Evolutionary conservation across 2,113 vertebrate genomes (phyloP).

Genomic region (Crotophaga sulcirostris): DNA sequence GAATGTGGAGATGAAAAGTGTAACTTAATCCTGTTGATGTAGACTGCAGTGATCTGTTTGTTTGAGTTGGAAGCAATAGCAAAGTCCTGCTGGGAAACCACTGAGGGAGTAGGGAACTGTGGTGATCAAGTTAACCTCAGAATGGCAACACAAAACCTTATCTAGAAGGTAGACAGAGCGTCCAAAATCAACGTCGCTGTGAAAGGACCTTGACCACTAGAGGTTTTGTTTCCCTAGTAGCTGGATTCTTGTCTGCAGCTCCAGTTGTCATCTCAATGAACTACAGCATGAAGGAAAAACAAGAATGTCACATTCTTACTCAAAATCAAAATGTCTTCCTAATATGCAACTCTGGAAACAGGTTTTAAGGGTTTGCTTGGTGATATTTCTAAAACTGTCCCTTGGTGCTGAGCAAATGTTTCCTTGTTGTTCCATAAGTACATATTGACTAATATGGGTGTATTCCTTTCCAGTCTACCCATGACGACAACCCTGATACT

Average conservation of each 20-base stretch:
- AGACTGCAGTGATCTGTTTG: neutral
- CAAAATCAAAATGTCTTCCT: neutral
- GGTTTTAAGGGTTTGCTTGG: neutral
- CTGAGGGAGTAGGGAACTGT: neutral
- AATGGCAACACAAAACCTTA: neutral
- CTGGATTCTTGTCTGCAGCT: neutral
- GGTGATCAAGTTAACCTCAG: neutral
- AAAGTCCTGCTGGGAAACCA: slow-evolving; percentile 12
- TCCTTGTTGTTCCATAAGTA: neutral
- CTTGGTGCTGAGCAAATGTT: neutral
- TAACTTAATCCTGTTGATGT: neutral
- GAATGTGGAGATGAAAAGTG: neutral
- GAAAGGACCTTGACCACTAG: neutral
- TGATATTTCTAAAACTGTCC: neutral
- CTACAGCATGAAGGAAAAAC: neutral
- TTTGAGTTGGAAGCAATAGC: slow-evolving; percentile 25
- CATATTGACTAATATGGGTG: neutral
- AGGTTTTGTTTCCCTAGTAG: neutral
- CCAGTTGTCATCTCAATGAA: neutral
- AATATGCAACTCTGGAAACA: neutral
- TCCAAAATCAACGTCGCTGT: neutral
- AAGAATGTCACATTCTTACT: neutral
- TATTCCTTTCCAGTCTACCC: neutral
- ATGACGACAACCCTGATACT: neutral
- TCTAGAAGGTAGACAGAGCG: neutral